A percentile compares a stretch with the other conserved stretches of the same genome.
Conservation (phyloP, 2,797 vertebrate species). For the Scleropages formosus region DNA sequence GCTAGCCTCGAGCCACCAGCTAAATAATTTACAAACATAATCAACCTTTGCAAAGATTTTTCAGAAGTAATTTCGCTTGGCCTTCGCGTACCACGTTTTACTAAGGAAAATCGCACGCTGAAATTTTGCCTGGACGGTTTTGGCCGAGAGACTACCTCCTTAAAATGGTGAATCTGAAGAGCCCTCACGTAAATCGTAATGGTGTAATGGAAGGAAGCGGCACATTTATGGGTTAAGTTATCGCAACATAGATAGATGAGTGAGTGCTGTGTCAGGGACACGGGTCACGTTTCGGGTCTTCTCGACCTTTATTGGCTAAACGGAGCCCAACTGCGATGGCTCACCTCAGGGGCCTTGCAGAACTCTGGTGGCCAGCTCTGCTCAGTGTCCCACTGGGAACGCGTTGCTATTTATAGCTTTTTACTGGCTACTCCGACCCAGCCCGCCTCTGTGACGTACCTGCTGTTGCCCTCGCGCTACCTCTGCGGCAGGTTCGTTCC, state of each 20-base stretch:
- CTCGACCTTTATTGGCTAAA: not conserved
- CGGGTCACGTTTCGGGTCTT: slow-evolving; percentile 1
- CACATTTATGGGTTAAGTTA: not conserved
- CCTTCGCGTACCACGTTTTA: not conserved
- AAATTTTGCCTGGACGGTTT: not conserved
- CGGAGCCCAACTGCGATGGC: not conserved
- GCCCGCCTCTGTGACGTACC: not conserved
- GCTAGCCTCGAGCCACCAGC: slow-evolving; percentile 83
- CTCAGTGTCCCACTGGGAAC: not conserved
- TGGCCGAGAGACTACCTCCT: not conserved
- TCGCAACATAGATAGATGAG: too few species aligned
- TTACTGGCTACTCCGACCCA: not conserved
- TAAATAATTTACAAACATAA: slow-evolving; percentile 88
- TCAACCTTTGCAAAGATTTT: slow-evolving; percentile 87
- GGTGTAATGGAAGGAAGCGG: not conserved
- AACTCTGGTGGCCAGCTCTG: slow-evolving; percentile 10
- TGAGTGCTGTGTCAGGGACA: too few species aligned
- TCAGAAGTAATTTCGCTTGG: slow-evolving; percentile 64
- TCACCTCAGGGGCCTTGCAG: slow-evolving; percentile 8
- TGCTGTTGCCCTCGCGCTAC: not conserved
- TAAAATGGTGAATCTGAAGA: not conserved
- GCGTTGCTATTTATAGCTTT: slow-evolving; percentile 5
- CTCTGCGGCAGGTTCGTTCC: not conserved
- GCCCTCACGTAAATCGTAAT: not conserved
- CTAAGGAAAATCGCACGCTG: not conserved